Evolutionary conservation across 1,140 invertebrate genomes (phyloP).

Genomic region (Melitaea cinxia): DNA sequence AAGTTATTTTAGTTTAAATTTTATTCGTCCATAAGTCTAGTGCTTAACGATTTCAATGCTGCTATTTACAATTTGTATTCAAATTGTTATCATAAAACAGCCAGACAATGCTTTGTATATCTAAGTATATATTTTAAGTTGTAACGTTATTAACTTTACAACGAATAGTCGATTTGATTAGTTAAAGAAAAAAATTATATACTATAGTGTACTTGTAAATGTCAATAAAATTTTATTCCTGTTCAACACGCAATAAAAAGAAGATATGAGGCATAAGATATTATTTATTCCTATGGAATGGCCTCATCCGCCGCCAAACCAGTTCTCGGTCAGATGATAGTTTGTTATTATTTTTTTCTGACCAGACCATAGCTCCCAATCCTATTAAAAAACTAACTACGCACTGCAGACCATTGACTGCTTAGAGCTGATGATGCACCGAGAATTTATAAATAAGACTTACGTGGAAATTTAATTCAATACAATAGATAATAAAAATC

Average conservation of each 20-base stretch:
- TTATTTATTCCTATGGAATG: conserved; percentile 55
- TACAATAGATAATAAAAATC: conserved; percentile 24
- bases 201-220: conserved; percentile 15
- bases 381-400: conserved; percentile 23
- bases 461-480: conserved; percentile 8
- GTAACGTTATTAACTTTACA: not conserved
- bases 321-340: conserved; percentile 67
- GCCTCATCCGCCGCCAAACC: conserved; percentile 60
- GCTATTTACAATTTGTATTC: not conserved
- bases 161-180: not conserved
- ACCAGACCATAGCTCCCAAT: conserved; percentile 16
- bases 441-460: not conserved
- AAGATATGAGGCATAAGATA: conserved; percentile 48
- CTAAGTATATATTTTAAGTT: not conserved
- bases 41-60: not conserved
- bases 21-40: conserved; percentile 8
- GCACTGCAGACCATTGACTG: not conserved
- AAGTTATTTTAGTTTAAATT: conserved; percentile 53
- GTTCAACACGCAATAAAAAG: conserved; percentile 57
- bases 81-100: not conserved
- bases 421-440: not conserved
- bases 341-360: conserved; percentile 70
- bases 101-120: too few relatives aligned
- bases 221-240: conserved; percentile 38
- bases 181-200: not conserved